A percentile compares a stretch with the other conserved stretches of the same genome.
Evolutionary conservation across 2,797 vertebrate species (phyloP).

Genomic region (Ceyx erithaca): DNA sequence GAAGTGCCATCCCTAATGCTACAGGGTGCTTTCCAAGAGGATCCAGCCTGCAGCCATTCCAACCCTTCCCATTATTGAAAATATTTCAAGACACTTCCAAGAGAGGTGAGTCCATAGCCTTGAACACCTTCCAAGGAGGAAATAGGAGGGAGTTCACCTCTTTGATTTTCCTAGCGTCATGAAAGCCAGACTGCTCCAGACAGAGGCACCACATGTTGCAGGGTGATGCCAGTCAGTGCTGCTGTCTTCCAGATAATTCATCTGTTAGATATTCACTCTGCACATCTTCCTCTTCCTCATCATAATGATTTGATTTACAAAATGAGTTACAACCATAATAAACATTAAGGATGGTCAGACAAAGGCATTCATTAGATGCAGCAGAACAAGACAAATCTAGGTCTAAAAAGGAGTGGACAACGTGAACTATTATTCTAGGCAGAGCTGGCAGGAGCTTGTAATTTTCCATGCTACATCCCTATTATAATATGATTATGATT

Average conservation of each 20-base stretch:
- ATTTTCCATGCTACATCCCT: not conserved
- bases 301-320: not conserved
- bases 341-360: not conserved
- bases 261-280: conserved; percentile 37
- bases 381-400: conserved; percentile 26
- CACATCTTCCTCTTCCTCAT: conserved; percentile 28
- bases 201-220: not conserved
- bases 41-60: not conserved
- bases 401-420: not conserved
- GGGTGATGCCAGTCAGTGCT: conserved; percentile 47
- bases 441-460: not conserved
- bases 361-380: not conserved
- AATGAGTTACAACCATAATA: not conserved
- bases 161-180: conserved; percentile 24
- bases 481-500: not conserved
- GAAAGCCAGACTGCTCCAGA: conserved; percentile 55
- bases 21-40: not conserved
- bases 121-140: conserved; percentile 65
- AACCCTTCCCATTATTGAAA: not conserved
- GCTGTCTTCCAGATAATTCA: conserved; percentile 44
- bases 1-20: not conserved
- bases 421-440: not conserved
- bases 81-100: conserved; percentile 48
- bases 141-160: conserved; percentile 52
- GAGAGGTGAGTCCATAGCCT: conserved; percentile 52